Base-by-base conservation (phyloP, 2,888 invertebrate species). In the Mayetiola destructor region DNA sequence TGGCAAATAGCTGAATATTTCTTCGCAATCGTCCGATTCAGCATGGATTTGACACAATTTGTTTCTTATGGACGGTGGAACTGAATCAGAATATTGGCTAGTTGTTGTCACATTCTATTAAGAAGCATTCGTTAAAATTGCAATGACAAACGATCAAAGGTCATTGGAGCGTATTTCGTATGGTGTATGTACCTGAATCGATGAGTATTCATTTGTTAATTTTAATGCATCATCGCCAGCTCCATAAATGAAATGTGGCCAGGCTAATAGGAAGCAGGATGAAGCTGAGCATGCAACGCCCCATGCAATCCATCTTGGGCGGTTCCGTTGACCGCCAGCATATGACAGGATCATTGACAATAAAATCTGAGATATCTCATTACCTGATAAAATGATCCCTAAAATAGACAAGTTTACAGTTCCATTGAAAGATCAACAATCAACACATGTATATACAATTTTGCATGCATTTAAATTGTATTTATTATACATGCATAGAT, bases 291-390 rank as follows among this genome's bases (percentile, higher is more conserved):
- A 71, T 10, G 77, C 70, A 48, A 81, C 78, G n/a, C 82, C 82
- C 64, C 76, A 74, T 12, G 81, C 79, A 58, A 83, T 78, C 80
- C 81, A 82, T 57, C 77, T 69, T 0, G 84, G 82, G 55, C 83
- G 76, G 68, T 82, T 80, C 23, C 81, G 76, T 60, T 78, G 76
- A n/a, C 81, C 81, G 8, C 81, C 82, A 62, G 78, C 75, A 62
- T 82, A 81, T 20, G 80, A 78, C 39, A 82, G 67, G 56, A 81
- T 71, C 56, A 82, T 66, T 4, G 81, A 80, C 40, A 80, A 67
- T 57, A 82, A 64, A 60, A 83, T 80, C 69, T 83, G 82, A 57
- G 82, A 82, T 63, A 83, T 76, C 70, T 84, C 83, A 71, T 83
- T 83, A 29, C 81, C 81, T 57, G 81, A 80, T 36, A 82, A 71